Evolutionary conservation across 1,140 invertebrate species (phyloP), one percentile per base, ranked within the genome.

Genomic region (Limonius californicus): DNA sequence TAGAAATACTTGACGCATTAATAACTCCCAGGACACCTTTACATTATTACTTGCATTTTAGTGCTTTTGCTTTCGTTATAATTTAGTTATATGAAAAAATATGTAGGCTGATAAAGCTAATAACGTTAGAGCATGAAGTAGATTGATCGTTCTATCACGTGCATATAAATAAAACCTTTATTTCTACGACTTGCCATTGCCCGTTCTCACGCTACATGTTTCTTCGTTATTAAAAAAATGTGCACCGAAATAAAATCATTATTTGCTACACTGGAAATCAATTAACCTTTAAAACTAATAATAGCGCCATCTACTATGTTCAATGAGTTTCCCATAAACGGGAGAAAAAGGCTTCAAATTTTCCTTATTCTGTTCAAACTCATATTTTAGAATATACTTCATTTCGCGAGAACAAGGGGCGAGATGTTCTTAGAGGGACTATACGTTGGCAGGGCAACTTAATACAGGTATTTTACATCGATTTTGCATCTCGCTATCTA

Each of bases 91-190:
- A 50, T 21, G 45, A 21, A 18, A 21, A 18, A 50, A 50, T 19
- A 50, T 50, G 45, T 50, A 50, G 20, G 45, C 45, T 50, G 45
- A 50, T 50, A 50, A 50, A 50, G 45, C 20, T 50, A 50, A 50
- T 50, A 50, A 50, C 45, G 20, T 50, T 19, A 50, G 16, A 21
- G 45, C 20, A 50, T 50, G 45, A 50, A 50, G 20, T 50, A 50
- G 45, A 50, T 50, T 50, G 45, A 50, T 50, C 45, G 45, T 21
- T 21, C 16, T 50, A 50, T 50, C 45, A 50, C 45, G 45, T 50
- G 45, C 20, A 50, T 50, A 50, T 50, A 50, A 50, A 50, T 50
- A 50, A 50, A 50, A 50, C 20, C 45, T 50, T 50, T 50, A 50
- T 50, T 50, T 50, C 45, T 50, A 50, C 45, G 16, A 50, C 45